Conservation (phyloP, 2,888 invertebrate species). For the Eupithecia tripunctaria region DNA sequence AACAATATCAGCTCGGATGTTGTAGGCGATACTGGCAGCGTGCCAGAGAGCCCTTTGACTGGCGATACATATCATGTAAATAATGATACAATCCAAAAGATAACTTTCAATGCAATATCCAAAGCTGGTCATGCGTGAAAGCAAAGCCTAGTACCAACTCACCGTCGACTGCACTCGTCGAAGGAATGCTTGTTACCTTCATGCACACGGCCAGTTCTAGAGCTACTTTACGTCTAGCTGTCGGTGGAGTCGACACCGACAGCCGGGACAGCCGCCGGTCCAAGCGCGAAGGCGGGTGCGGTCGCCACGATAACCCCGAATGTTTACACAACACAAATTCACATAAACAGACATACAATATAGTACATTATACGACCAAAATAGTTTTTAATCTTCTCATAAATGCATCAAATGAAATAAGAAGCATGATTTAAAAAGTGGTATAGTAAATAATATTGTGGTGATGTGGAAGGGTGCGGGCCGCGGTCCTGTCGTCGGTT, state of each 20-base stretch:
- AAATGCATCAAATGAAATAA: constrained; percentile 70
- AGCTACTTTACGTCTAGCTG: constrained; percentile 76
- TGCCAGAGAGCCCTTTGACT: constrained; percentile 48
- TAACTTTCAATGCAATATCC: constrained; percentile 35
- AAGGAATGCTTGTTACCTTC: constrained; percentile 81
- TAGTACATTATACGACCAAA: constrained; percentile 79
- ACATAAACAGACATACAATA: constrained; percentile 82
- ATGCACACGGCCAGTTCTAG: constrained; percentile 78
- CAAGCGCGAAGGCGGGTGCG: constrained; percentile 80
- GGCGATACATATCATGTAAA: constrained; percentile 24
- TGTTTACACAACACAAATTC: constrained; percentile 83
- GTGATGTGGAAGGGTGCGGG: constrained; percentile 69
- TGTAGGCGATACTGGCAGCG: constrained; percentile 50
- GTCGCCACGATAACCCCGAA: constrained; percentile 74
- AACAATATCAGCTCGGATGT: constrained; percentile 47
- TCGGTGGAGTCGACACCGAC: constrained; percentile 68
- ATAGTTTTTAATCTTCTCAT: constrained; percentile 78
- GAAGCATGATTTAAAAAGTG: constrained; percentile 71
- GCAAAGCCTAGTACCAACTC: constrained; percentile 74
- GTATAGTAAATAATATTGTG: constrained; percentile 59
- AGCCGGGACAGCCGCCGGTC: constrained; percentile 71
- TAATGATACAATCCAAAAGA: constrained; percentile 39
- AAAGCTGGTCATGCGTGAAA: constrained; percentile 49
- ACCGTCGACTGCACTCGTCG: constrained; percentile 78
- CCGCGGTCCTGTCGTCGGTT: constrained; percentile 58